phyloP scores from a whole-genome alignment of 2,888 invertebrate species.

The Meteorus colon region DNA sequence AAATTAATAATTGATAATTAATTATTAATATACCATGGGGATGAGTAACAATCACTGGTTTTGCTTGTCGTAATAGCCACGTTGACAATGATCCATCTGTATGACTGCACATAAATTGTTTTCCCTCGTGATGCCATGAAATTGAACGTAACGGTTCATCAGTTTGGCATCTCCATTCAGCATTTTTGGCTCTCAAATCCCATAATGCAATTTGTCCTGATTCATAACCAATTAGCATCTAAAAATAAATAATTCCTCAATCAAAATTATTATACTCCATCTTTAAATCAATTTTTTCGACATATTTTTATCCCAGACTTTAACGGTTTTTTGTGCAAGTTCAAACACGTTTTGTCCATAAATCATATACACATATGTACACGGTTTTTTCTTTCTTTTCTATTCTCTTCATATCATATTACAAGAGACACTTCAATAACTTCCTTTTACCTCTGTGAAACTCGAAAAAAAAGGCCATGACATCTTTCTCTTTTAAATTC shows the following conservation, averaged over 20 bases:
- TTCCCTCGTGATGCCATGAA: slow-evolving; percentile 98
- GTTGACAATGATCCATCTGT: slow-evolving; percentile 96
- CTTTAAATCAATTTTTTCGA: no score
- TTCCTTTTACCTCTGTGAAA: neutral
- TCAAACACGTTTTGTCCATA: neutral
- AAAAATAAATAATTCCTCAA: neutral
- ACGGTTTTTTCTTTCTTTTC: neutral
- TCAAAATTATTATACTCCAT: neutral
- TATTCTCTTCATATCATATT: neutral
- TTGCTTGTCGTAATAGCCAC: slow-evolving; percentile 88
- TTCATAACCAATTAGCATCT: slow-evolving; percentile 98
- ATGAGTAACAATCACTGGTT: slow-evolving; percentile 87
- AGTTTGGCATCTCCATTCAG: slow-evolving; percentile 89
- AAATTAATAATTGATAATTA: neutral
- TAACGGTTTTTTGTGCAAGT: neutral
- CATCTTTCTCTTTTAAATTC: slow-evolving; percentile 4
- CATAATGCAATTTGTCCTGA: slow-evolving; percentile 95
- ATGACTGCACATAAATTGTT: slow-evolving; percentile 97
- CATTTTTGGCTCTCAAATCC: slow-evolving; percentile 91
- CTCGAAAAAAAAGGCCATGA: neutral
- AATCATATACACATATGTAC: neutral
- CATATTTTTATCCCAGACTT: neutral
- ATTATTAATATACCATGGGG: slow-evolving; percentile 84
- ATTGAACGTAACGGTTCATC: slow-evolving; percentile 88
- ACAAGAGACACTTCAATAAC: slow-evolving; percentile 2